Base-by-base conservation (phyloP, 23 tunicate species). In the Ciona savignyi region DNA sequence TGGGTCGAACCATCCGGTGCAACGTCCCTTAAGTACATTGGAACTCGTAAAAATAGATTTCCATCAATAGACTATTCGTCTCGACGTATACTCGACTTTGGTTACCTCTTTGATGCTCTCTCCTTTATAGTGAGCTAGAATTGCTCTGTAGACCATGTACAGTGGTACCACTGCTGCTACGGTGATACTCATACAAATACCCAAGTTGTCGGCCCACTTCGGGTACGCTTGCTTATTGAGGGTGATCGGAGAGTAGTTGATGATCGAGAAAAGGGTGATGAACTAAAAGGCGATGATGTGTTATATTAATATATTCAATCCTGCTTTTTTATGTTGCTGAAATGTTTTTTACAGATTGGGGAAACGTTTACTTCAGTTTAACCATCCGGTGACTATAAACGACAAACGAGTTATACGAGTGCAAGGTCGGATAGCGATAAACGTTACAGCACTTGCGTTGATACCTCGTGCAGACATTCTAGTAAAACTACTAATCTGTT, bases 131-230 rank as follows among this genome's bases (percentile, higher is more conserved):
- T 35, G 66, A 1, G 82, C 83, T 20, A 62, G 28, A 30, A 73
- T 65, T 25, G 78, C 48, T 48, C 76, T 67, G 26, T 73, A 67
- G 0, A 89, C 63, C 74, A 75, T 75, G 80, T 82, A 89, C 28
- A 89, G 51, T 2, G 96, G 96, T 2, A 89, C 87, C 6, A 63
- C 73, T 23, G 76, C 96, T 26, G 77, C 83, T 4, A 67, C 30
- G 2, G 96, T 27, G 30, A 83, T 61, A 31, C 87, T 89, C 96
- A 89, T 89, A 66, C 88, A 83, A 1, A 89, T 65, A 4, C 88
- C 96, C 2, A 89, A 77, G 71, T 78, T 75, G 42, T 89, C 78
- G 2, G 85, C 96, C 96, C 96, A 89, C 29, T 74, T 70, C 2
- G 88, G 88, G 51, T 89, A 89, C 21, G 27, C 72, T 70, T 82